A percentile compares a stretch with the other conserved stretches of the same genome.
phyloP scores from a whole-genome alignment of 2,797 vertebrate genomes.

The Onychomys torridus region DNA sequence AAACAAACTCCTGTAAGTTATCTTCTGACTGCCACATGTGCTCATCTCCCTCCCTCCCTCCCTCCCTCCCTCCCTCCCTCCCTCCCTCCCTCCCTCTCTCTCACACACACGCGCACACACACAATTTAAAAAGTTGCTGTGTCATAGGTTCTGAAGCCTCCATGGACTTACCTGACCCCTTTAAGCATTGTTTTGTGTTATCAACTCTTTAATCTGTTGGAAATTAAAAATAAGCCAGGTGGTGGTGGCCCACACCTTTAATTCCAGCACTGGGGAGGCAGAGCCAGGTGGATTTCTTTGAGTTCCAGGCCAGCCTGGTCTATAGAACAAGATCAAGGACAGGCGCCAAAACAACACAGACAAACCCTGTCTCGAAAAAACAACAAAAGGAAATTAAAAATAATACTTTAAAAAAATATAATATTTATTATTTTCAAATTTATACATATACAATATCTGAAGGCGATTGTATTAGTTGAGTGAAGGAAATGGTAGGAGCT shows the following conservation, averaged over 20 bases:
- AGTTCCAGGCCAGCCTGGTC: no score
- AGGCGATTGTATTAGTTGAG: not conserved
- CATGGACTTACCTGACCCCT: not conserved
- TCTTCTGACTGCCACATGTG: not conserved
- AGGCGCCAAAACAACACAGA: no score
- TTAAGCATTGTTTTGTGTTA: conserved; percentile 3
- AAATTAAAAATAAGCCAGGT: conserved; percentile 44
- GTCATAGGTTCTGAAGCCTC: not conserved
- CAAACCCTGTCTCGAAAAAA: no score
- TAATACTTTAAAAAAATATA: not conserved
- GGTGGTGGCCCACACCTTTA: no score
- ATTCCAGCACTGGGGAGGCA: no score
- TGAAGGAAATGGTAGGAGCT: not conserved
- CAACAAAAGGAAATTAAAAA: conserved; percentile 27
- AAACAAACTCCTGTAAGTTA: not conserved
- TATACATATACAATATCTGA: not conserved
- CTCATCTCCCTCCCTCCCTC: no score
- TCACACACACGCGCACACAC: not conserved
- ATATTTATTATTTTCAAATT: not conserved
- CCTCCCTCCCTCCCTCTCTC: not conserved
- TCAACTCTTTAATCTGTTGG: not conserved
- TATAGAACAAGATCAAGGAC: no score
- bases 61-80: not conserved
- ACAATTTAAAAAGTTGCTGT: not conserved
- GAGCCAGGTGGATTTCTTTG: no score